Conservation (phyloP, 2,113 vertebrate genomes). For the Desmodus rotundus region DNA sequence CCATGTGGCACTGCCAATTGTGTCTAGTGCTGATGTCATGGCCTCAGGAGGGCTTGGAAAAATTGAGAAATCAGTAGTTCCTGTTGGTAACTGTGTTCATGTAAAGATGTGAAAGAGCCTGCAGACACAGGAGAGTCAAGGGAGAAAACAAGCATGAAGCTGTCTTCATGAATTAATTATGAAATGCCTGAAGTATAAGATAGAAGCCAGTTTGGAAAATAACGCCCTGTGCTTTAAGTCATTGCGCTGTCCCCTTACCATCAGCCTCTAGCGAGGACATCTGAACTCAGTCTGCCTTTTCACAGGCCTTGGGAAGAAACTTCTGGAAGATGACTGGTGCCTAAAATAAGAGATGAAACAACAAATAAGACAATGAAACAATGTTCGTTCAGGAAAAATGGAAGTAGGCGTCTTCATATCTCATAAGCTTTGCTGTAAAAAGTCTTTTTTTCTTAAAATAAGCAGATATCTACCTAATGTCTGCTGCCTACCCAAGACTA, state of each 20-base stretch:
- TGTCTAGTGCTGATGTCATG: not conserved
- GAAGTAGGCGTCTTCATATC: not conserved
- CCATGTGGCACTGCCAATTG: no score
- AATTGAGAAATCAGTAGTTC: not conserved
- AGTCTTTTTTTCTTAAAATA: not conserved
- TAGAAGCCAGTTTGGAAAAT: not conserved
- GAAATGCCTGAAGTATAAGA: constrained; percentile 28
- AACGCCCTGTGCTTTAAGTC: constrained; percentile 29
- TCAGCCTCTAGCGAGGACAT: not conserved
- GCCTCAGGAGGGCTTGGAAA: not conserved
- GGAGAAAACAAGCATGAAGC: not conserved
- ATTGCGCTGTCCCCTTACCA: not conserved
- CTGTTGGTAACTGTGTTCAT: not conserved
- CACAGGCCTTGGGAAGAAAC: not conserved
- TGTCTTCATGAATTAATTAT: constrained; percentile 31
- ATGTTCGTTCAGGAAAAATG: constrained; percentile 1
- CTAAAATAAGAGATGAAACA: constrained; percentile 28
- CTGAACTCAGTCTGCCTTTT: not conserved
- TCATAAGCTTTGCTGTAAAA: not conserved
- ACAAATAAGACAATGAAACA: not conserved
- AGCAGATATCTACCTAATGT: not conserved
- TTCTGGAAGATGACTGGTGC: not conserved
- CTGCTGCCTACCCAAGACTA: not conserved
- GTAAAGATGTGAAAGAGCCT: not conserved
- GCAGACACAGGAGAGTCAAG: not conserved